A percentile compares a stretch with the other conserved stretches of the same genome.
These are phyloP conservation scores for Zaprionus ornatus DNA, from an alignment of 1,140 invertebrate genomes.

Conservation along the genomic window DNA sequence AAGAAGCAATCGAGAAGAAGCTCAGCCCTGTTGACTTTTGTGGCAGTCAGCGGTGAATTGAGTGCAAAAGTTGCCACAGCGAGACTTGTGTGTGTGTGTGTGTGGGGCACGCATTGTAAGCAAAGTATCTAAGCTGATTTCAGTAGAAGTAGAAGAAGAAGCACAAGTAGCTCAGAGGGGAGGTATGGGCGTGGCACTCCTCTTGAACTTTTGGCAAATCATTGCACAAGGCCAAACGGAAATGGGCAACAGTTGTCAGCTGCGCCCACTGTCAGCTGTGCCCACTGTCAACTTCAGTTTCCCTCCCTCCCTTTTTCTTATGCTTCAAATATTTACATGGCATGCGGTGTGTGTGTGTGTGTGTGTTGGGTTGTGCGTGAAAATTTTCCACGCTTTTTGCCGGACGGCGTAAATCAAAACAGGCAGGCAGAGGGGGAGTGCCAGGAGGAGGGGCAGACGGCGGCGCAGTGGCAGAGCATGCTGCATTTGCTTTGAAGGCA, in stretches of 20 bases:
- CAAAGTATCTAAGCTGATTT: slow-evolving; percentile 52
- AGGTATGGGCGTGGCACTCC: not conserved
- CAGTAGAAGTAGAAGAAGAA: slow-evolving; percentile 1
- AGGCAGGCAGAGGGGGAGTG: slow-evolving; percentile 3
- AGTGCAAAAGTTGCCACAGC: slow-evolving; percentile 28
- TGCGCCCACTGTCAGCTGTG: not conserved
- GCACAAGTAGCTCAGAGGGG: not conserved
- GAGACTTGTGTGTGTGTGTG: slow-evolving; percentile 21
- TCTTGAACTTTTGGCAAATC: slow-evolving; percentile 40
- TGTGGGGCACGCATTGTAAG: slow-evolving; percentile 32
- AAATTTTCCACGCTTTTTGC: slow-evolving; percentile 66
- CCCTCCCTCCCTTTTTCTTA: slow-evolving; percentile 1
- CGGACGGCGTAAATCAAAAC: slow-evolving; percentile 74
- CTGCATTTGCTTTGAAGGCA: slow-evolving; percentile 69
- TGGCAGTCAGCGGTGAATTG: slow-evolving; percentile 9
- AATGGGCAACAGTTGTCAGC: slow-evolving; percentile 74
- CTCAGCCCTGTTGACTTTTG: slow-evolving; percentile 61
- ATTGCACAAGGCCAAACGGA: slow-evolving; percentile 71
- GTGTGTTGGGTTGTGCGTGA: slow-evolving; percentile 52
- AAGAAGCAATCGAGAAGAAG: slow-evolving; percentile 4
- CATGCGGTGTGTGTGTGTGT: slow-evolving; percentile 47
- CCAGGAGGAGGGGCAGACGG: not conserved
- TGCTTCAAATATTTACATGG: slow-evolving; percentile 75
- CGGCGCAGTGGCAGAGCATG: not conserved
- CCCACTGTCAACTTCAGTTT: not conserved